phyloP scores from a whole-genome alignment of 2,888 invertebrate genomes.

The Onthophagus sagittarius region DNA sequence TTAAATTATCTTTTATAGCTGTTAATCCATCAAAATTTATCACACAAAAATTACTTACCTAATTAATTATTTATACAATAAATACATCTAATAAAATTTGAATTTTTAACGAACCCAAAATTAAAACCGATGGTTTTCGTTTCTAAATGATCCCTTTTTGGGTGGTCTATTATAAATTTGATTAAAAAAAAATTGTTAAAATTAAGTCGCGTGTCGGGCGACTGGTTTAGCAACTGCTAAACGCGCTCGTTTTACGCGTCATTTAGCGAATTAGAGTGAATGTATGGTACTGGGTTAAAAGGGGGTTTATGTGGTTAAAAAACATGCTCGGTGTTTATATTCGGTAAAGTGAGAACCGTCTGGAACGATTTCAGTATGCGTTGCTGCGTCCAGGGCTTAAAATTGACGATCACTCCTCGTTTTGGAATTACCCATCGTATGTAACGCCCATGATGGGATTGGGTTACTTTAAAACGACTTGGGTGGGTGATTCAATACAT shows the following conservation, averaged over 20 bases:
- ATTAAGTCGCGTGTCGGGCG: not conserved
- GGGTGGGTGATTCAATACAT: slow-evolving; percentile 12
- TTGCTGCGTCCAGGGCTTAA: not conserved
- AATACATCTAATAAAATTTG: not conserved
- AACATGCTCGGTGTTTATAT: slow-evolving; percentile 20
- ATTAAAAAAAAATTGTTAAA: not conserved
- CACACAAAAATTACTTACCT: not conserved
- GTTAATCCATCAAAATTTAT: not conserved
- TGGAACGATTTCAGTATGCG: not conserved
- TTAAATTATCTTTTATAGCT: not conserved
- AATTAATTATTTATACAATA: not conserved
- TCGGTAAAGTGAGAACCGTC: not conserved
- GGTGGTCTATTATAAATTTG: not conserved
- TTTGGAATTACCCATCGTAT: slow-evolving; percentile 16
- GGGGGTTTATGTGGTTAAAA: slow-evolving; percentile 19
- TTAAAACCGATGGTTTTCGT: not conserved
- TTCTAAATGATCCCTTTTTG: not conserved
- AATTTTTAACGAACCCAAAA: not conserved
- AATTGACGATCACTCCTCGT: not conserved
- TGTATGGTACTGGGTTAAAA: slow-evolving; percentile 22
- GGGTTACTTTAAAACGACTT: slow-evolving; percentile 19
- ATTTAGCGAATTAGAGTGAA: slow-evolving; percentile 19
- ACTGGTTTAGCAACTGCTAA: slow-evolving; percentile 4
- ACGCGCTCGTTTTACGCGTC: slow-evolving; percentile 22
- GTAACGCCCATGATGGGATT: slow-evolving; percentile 3